Percentiles rank a stretch among this genome's conserved stretches.
phyloP scores from a whole-genome alignment of 2,888 invertebrate species.

The Chromoteleia sp. region DNA sequence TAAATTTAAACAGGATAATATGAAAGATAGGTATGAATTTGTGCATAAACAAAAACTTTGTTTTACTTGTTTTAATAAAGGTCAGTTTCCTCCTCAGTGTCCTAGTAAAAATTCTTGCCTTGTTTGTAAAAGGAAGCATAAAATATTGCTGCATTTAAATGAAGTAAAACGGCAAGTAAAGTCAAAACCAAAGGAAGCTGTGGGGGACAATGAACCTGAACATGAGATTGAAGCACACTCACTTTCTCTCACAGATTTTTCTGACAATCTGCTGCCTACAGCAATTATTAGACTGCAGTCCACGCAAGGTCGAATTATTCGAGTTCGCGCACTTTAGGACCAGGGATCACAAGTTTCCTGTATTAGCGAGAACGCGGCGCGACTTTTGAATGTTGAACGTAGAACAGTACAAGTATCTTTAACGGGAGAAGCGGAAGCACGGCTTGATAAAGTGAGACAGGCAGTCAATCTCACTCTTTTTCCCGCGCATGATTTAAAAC shows the following conservation, averaged over 20 bases:
- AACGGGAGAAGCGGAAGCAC: background rate
- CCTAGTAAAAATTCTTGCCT: background rate
- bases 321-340: background rate
- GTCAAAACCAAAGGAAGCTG: background rate
- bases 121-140: no score
- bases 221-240: background rate
- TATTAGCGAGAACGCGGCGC: background rate
- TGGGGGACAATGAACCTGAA: background rate
- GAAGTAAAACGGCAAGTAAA: background rate
- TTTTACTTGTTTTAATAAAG: slow-evolving; percentile 3
- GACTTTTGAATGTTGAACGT: background rate
- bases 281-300: background rate
- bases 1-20: background rate
- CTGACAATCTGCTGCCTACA: background rate
- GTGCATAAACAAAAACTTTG: background rate
- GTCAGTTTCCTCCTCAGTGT: no score
- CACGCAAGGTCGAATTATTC: background rate
- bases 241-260: no score
- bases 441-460: background rate
- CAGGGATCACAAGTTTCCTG: background rate
- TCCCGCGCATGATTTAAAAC: background rate
- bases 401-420: background rate
- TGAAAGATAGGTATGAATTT: background rate
- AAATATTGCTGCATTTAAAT: background rate
- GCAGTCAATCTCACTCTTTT: background rate